Evolutionary conservation across 2,888 invertebrate genomes (phyloP).

Genomic region (Limnephilus auricula): DNA sequence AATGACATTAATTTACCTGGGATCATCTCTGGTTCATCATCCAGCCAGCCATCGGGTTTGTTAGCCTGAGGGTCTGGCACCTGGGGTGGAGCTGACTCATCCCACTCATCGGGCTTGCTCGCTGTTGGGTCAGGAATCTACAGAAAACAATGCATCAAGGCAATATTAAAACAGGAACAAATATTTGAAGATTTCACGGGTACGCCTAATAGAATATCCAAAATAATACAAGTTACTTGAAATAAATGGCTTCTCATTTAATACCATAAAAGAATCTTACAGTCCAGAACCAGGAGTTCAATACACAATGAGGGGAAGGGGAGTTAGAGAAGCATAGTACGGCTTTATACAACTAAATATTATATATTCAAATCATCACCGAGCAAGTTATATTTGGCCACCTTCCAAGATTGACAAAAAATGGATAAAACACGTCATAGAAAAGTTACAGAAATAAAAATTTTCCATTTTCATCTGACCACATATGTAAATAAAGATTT

Average conservation of each 20-base stretch:
- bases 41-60: conserved; percentile 95
- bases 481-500: background rate
- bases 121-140: conserved; percentile 92
- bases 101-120: conserved; percentile 97
- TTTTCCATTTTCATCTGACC: background rate
- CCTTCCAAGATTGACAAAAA: background rate
- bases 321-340: background rate
- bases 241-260: no score
- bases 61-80: conserved; percentile 90
- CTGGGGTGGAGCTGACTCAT: conserved; percentile 94
- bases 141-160: background rate
- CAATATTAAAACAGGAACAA: background rate
- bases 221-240: no score
- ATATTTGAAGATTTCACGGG: background rate
- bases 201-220: no score
- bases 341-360: background rate
- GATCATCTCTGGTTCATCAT: conserved; percentile 91
- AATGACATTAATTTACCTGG: conserved; percentile 74
- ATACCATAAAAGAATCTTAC: no score
- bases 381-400: background rate
- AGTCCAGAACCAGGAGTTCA: background rate
- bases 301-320: background rate
- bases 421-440: no score
- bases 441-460: background rate
- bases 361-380: background rate